phyloP scores from a whole-genome alignment of 37 sponge, comb jelly and placozoan genomes.

The Oopsacas minuta region DNA sequence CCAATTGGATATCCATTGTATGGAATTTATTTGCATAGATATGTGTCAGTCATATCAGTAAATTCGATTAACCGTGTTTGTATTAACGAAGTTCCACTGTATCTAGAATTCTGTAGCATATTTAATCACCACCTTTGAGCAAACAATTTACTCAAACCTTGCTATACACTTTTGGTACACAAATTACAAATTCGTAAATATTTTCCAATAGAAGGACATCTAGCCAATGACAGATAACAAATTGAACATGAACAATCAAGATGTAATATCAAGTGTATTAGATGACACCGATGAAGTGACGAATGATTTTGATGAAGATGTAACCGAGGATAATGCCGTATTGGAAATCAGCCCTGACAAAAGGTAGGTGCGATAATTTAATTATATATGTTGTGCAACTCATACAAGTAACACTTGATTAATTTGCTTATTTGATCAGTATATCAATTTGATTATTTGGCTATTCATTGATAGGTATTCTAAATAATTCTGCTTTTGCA shows the following conservation, averaged over 20 bases:
- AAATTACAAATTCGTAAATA: too few relatives aligned
- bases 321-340: not conserved
- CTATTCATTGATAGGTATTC: too few relatives aligned
- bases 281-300: not conserved
- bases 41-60: not conserved
- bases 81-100: too few relatives aligned
- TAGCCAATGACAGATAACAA: not conserved
- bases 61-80: not conserved
- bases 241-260: not conserved
- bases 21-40: not conserved
- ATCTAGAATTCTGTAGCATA: not conserved
- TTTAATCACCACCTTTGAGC: too few relatives aligned
- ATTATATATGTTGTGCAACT: too few relatives aligned
- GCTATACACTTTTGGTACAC: too few relatives aligned
- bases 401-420: too few relatives aligned
- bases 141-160: too few relatives aligned
- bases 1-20: not conserved
- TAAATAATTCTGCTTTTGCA: too few relatives aligned
- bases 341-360: not conserved
- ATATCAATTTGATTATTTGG: too few relatives aligned
- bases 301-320: not conserved
- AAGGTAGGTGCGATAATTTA: not conserved
- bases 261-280: not conserved
- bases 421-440: too few relatives aligned
- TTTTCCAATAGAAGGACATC: too few relatives aligned